phyloP scores from a whole-genome alignment of 2,113 vertebrate species.

The Galeopterus variegatus region DNA sequence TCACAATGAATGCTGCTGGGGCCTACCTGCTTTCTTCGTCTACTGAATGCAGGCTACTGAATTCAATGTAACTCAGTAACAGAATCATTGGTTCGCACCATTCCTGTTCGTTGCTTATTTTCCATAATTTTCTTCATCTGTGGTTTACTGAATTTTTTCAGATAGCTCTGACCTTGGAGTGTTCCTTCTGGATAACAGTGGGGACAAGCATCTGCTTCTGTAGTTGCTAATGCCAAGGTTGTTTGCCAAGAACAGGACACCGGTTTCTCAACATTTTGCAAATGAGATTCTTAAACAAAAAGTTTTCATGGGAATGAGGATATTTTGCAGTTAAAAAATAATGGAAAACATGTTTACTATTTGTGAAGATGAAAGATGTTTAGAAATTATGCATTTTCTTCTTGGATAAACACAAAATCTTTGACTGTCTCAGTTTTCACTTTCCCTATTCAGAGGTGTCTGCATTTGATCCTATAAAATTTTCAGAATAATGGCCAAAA shows the following conservation, averaged over 20 bases:
- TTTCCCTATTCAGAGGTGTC: not conserved
- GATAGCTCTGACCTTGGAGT: constrained; percentile 65
- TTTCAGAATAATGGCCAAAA: not conserved
- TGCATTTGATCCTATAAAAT: not conserved
- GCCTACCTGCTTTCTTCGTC: not conserved
- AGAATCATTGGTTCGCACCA: not conserved
- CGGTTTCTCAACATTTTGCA: constrained; percentile 64
- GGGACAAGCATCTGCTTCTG: constrained; percentile 57
- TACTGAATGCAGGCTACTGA: accelerated
- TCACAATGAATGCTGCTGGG: not conserved
- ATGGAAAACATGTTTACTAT: not conserved
- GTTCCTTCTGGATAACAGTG: constrained; percentile 50
- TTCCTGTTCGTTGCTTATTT: constrained; percentile 60
- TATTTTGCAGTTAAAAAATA: constrained; percentile 22
- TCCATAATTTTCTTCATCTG: constrained; percentile 63
- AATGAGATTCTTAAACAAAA: constrained; percentile 10
- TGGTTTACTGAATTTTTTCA: constrained; percentile 23
- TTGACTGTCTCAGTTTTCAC: not conserved
- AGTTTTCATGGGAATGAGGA: constrained; percentile 27
- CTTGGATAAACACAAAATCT: not conserved
- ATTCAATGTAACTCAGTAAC: accelerated
- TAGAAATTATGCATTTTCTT: not conserved
- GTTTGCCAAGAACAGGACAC: constrained; percentile 30
- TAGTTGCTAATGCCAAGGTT: constrained; percentile 14
- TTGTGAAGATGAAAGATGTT: not conserved